Base-by-base conservation (phyloP, 2,113 vertebrate species). In the Anoplopoma fimbria region DNA sequence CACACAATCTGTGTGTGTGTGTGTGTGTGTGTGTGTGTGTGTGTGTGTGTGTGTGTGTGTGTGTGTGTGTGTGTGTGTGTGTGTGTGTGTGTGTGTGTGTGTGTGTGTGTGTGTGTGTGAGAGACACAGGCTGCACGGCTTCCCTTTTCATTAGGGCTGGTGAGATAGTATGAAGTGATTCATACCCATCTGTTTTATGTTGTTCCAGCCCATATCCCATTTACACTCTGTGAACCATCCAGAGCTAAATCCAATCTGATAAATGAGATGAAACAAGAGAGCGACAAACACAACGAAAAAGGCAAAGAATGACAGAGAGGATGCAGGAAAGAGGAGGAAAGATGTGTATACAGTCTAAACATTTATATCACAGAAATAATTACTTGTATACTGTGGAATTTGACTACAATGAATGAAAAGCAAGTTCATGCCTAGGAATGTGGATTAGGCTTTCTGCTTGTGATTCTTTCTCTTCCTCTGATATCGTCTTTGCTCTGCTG, bases 181-280 rank as follows among this genome's bases (percentile, higher is more conserved):
- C 92, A 91, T 87, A 82, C 55, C 69, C 72, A 69, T 89, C 89
- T 81, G 89, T 83, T 93, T 93, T 69, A 89, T 88, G 85, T 79
- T 51, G 75, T 89, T 90, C 82, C 86, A 90, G 83, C 85, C 47
- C 84, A 86, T 58, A 69, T 84, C 72, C 88, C 83, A 88, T 91
- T 93, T 90, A 89, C 79, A 87, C 55, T 74, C 61, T 77, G 69
- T 63, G 69, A 67, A 69, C 77, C 63, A 68, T 82, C 34, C 69
- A 67, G 75, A 90, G 60, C 78, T 62, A 75, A 86, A 70, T 78
- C 57, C 51, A 69, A 60, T 67, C 61, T 83, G 83, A 88, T 76
- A 82, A 85, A 90, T 78, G 74, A 71, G 51, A 53, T 42, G 71
- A 81, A 87, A 68, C 61, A 38, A 53, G 64, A 84, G 69, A 73